These are phyloP conservation scores for Moxostoma hubbsi DNA, from an alignment of 2,797 vertebrate species.

Conservation along the genomic window DNA sequence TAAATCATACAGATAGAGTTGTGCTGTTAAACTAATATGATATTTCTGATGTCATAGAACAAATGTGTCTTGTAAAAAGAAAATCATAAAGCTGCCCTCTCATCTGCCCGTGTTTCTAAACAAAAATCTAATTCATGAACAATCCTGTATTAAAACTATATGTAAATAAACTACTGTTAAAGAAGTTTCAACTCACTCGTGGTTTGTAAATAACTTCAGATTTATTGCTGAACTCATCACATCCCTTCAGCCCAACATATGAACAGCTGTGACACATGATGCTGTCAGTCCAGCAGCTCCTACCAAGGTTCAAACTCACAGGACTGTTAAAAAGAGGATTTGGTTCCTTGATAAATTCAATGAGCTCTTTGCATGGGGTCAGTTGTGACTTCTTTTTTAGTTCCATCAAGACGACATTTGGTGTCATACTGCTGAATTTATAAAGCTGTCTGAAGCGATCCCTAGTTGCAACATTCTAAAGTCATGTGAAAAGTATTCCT, in stretches of 20 bases:
- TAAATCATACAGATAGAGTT: too few species aligned
- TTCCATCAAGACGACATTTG: not conserved
- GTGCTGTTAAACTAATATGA: too few species aligned
- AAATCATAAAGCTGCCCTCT: too few species aligned
- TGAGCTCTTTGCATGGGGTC: not conserved
- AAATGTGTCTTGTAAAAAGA: too few species aligned
- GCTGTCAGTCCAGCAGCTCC: constrained; percentile 13
- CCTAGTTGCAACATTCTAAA: too few species aligned
- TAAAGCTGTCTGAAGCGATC: too few species aligned
- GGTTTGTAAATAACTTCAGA: constrained; percentile 8
- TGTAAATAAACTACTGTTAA: too few species aligned
- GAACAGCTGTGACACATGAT: not conserved
- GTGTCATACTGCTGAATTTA: not conserved
- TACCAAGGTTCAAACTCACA: constrained; percentile 23
- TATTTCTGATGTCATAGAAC: too few species aligned
- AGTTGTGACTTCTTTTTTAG: not conserved
- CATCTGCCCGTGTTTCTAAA: too few species aligned
- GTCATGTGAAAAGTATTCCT: too few species aligned
- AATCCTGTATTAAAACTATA: too few species aligned
- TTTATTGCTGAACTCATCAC: constrained; percentile 35
- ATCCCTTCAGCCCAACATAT: not conserved
- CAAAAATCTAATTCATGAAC: too few species aligned
- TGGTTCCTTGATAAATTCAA: not conserved
- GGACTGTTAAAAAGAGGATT: constrained; percentile 9
- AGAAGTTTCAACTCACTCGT: not conserved